Percentiles rank a stretch among this genome's conserved stretches.
Evolutionary conservation across 2,113 vertebrate genomes (phyloP).

Genomic region (Chroicocephalus ridibundus): DNA sequence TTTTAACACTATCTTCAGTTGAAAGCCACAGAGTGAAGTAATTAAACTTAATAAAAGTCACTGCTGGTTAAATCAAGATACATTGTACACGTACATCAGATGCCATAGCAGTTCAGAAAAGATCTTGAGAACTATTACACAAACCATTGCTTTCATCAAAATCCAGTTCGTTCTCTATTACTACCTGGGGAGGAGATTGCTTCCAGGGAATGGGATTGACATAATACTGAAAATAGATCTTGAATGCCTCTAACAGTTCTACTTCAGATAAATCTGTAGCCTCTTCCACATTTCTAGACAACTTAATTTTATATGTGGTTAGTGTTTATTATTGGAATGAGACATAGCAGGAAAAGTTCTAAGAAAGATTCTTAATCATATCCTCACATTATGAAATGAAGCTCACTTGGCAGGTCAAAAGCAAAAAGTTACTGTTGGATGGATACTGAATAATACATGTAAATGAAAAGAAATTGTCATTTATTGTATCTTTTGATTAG

Average conservation of each 20-base stretch:
- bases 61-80: neutral
- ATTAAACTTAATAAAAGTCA: slow-evolving; percentile 7
- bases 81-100: neutral
- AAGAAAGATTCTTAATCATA: neutral
- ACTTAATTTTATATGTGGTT: neutral
- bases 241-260: neutral
- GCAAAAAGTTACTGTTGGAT: neutral
- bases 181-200: neutral
- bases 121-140: neutral
- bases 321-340: neutral
- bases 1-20: neutral
- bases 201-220: slow-evolving; percentile 26
- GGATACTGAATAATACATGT: neutral
- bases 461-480: neutral
- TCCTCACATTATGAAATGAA: neutral
- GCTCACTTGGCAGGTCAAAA: neutral
- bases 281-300: neutral
- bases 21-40: neutral
- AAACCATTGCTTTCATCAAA: neutral
- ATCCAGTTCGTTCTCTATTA: neutral
- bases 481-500: neutral
- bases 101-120: neutral
- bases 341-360: neutral
- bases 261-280: neutral
- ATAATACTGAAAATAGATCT: neutral